A percentile compares a stretch with the other conserved stretches of the same genome.
Evolutionary conservation across 2,888 invertebrate species (phyloP).

Genomic region (Abscondita cerata): DNA sequence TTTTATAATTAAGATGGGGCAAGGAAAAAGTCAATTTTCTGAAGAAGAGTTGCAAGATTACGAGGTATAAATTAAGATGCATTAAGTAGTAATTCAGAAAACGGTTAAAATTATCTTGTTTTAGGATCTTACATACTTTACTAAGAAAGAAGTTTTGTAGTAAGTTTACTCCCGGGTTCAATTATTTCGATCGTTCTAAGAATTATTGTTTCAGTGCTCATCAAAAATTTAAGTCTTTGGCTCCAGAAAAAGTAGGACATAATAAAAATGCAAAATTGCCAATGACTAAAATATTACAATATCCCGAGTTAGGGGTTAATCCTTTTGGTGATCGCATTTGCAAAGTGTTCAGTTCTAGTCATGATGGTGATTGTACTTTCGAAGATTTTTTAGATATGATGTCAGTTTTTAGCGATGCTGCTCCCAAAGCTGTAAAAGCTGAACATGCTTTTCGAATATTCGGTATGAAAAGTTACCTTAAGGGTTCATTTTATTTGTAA

Average conservation of each 20-base stretch:
- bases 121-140: constrained; percentile 93
- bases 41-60: constrained; percentile 91
- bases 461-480: constrained; percentile 66
- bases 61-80: too few species aligned
- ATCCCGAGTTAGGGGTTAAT: constrained; percentile 88
- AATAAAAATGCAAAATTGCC: constrained; percentile 87
- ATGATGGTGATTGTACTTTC: constrained; percentile 91
- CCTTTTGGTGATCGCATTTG: constrained; percentile 93
- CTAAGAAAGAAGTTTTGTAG: constrained; percentile 91
- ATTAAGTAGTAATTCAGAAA: too few species aligned
- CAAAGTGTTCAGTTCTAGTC: constrained; percentile 87
- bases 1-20: too few species aligned
- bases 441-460: constrained; percentile 96
- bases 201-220: constrained; percentile 72
- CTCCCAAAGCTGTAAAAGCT: constrained; percentile 91
- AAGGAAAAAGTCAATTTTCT: constrained; percentile 82
- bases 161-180: constrained; percentile 65
- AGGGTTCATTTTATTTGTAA: background rate
- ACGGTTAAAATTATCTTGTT: too few species aligned
- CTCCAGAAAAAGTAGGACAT: constrained; percentile 89
- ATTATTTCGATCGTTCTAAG: constrained; percentile 1
- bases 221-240: constrained; percentile 86
- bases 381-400: constrained; percentile 98
- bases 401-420: constrained; percentile 91
- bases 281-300: constrained; percentile 83